Base-by-base conservation (phyloP, 92 coral and sea anemone species). In the Bergia sp. region DNA sequence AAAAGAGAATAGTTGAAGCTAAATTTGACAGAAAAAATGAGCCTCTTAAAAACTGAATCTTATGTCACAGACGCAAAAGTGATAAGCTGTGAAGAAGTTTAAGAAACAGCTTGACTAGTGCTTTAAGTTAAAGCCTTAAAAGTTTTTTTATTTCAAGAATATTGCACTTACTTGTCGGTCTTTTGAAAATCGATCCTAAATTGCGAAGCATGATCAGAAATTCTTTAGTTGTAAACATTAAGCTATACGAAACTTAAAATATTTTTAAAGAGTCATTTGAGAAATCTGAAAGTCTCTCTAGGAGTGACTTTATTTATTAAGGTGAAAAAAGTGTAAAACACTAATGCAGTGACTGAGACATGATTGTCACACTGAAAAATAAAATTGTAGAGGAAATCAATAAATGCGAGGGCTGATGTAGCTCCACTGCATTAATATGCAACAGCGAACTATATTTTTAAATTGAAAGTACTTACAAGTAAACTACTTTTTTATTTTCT, bases 271-370 rank as follows among this genome's bases (percentile, higher is more conserved):
- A 71, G 85, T 39, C 79, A 21, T 58, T 16, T 81, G 71, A 80
- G 66, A 39, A 39, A 15, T 50, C 29, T 81, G 7, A 89, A 86
- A 81, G 90, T 80, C 88, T 81, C 92, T 86, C 90, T 5, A 66
- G 89, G 92, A 90, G 92, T 37, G 89, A 75, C 90, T 90, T 86
- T 90, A 86, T 90, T 90, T 90, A 90, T 90, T 90, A 45, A 85
- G 90, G 87, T 29, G 45, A 40, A 38, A 69, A 84, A 69, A 67
- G 79, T 84, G 65, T 23, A 71, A 71, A 45, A 84, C 9, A 83
- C 84, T 80, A 58, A 80, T 36, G 65, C 36, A 61, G 37, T 65
- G 8, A 44, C 80, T 44, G 16, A n/a, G 18, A n/a, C 20, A 15
- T 29, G 87, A 12, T 29, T 69, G 77, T 65, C 23, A 61, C 11